A percentile compares a stretch with the other conserved stretches of the same genome.
Evolutionary conservation across 2,113 vertebrate species (phyloP).

Genomic region (Epinephelus fuscoguttatus): DNA sequence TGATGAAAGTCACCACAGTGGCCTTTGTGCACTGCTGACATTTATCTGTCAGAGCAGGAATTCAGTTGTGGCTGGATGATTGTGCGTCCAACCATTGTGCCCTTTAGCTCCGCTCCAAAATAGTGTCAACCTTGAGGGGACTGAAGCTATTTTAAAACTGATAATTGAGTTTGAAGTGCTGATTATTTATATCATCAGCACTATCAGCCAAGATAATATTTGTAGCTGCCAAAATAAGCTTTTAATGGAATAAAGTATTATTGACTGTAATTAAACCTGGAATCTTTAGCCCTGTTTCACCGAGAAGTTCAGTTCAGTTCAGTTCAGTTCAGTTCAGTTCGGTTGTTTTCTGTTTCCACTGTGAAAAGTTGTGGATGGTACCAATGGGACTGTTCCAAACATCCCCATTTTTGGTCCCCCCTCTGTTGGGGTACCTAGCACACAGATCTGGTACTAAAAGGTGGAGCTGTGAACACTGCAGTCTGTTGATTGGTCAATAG

Average conservation of each 20-base stretch:
- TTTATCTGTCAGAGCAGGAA: conserved; percentile 43
- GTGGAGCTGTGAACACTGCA: too few relatives aligned
- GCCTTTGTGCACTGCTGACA: conserved; percentile 43
- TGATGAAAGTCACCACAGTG: not conserved
- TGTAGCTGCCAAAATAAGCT: not conserved
- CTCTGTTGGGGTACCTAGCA: too few relatives aligned
- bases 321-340: too few relatives aligned
- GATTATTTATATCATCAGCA: not conserved
- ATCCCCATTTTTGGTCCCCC: too few relatives aligned
- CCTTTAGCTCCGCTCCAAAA: conserved; percentile 29
- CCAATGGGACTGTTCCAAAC: too few relatives aligned
- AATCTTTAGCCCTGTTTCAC: not conserved
- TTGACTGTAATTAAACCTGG: not conserved
- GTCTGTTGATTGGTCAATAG: too few relatives aligned
- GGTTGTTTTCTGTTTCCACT: too few relatives aligned
- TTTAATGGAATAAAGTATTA: not conserved
- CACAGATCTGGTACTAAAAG: too few relatives aligned
- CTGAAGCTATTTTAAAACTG: conserved; percentile 15
- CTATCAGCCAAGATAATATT: not conserved
- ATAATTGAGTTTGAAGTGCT: not conserved
- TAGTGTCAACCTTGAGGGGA: not conserved
- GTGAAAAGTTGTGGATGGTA: too few relatives aligned
- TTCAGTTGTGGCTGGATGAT: not conserved
- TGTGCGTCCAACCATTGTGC: conserved; percentile 9
- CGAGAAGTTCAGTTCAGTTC: too few relatives aligned